A percentile compares a stretch with the other conserved stretches of the same genome.
These are phyloP conservation scores for Suncus etruscus DNA, from an alignment of 2,113 vertebrate species.

Conservation along the genomic window DNA sequence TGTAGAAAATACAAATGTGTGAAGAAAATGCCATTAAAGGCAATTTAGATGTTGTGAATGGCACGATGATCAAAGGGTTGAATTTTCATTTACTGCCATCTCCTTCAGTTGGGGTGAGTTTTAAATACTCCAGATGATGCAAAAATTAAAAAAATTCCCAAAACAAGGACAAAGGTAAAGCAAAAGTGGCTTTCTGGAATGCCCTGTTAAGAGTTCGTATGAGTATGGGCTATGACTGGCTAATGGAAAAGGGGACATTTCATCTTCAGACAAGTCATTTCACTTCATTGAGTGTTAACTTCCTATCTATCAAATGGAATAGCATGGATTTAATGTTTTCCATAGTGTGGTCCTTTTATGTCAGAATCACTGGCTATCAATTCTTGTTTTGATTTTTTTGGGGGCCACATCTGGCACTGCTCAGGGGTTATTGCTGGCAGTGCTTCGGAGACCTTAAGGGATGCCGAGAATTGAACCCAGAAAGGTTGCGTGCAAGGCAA, in stretches of 20 bases:
- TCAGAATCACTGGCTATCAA: not conserved
- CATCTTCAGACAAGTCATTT: conserved; percentile 25
- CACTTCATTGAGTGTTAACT: not conserved
- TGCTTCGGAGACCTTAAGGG: no score
- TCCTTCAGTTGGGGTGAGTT: not conserved
- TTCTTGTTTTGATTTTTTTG: no score
- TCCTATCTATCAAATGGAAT: conserved; percentile 41
- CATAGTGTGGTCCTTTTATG: not conserved
- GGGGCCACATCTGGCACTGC: no score
- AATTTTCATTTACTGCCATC: not conserved
- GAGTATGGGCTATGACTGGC: not conserved
- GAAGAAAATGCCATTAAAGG: conserved; percentile 18
- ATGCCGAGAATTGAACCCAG: no score
- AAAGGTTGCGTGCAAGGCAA: no score
- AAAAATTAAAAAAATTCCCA: not conserved
- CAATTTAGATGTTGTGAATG: conserved; percentile 1
- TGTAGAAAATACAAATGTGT: conserved; percentile 28
- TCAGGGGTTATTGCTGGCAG: no score
- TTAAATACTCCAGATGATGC: not conserved
- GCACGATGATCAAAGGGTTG: not conserved
- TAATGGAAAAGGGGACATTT: not conserved
- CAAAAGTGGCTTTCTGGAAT: not conserved
- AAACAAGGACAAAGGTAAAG: not conserved
- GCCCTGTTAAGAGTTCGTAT: not conserved
- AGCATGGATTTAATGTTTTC: not conserved